Percentiles rank a stretch among this genome's conserved stretches.
phyloP scores from a whole-genome alignment of 2,888 invertebrate genomes.

The Dryobota labecula region DNA sequence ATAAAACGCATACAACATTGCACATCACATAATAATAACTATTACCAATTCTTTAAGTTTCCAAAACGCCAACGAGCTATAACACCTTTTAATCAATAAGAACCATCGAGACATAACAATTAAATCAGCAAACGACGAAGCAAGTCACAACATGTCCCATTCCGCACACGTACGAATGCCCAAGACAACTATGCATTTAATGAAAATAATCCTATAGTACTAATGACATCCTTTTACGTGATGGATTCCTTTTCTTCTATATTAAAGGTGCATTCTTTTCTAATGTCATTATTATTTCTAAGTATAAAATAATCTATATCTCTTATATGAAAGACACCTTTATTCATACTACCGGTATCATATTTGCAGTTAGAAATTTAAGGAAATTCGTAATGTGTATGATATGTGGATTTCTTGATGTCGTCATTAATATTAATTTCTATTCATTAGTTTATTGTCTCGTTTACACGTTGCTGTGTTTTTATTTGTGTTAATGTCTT shows the following conservation, averaged over 20 bases:
- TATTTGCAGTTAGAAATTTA: constrained; percentile 18
- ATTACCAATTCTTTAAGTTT: not conserved
- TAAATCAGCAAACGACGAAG: constrained; percentile 50
- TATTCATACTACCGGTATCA: not conserved
- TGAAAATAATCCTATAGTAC: constrained; percentile 82
- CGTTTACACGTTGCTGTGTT: constrained; percentile 4
- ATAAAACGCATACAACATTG: no score
- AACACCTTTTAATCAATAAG: constrained; percentile 15
- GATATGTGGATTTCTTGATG: not conserved
- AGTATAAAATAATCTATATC: not conserved
- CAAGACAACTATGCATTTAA: constrained; percentile 80
- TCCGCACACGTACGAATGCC: constrained; percentile 75
- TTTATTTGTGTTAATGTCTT: constrained; percentile 5
- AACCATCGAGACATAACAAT: constrained; percentile 53
- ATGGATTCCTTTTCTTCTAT: constrained; percentile 68
- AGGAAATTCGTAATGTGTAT: not conserved
- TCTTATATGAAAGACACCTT: not conserved
- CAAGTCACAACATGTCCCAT: constrained; percentile 65
- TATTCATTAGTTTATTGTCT: constrained; percentile 15
- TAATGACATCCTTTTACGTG: constrained; percentile 79
- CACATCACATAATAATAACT: not conserved
- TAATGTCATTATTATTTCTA: constrained; percentile 18
- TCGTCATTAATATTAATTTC: constrained; percentile 20
- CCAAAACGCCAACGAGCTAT: not conserved
- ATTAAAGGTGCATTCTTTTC: constrained; percentile 38